Evolutionary conservation across 2,888 invertebrate species (phyloP), one percentile per base, ranked within the genome.

Genomic region (Copidosoma aretas): DNA sequence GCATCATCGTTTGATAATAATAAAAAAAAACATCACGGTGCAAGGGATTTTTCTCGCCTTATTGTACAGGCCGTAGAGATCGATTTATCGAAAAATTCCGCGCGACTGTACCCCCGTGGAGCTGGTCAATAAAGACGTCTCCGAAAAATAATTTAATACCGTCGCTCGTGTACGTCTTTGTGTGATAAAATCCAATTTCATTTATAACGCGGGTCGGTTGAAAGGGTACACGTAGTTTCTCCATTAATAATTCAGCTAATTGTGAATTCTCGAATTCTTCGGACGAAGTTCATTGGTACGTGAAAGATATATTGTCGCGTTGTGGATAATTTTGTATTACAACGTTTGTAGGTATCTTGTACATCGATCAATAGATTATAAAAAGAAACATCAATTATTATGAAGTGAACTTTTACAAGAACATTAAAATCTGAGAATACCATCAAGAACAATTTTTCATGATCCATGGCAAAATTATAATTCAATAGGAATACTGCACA

Each of bases 81-180:
- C 59, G 49, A 46, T 62, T 62, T 43, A 60, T 52, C 25, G 32
- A 46, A 59, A 10, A 39, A 22, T 10, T 41, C 49, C 21, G 39
- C 32, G 21, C 46, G 25, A 19, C 14, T 32, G 32, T 39, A 2
- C 22, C 56, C 60, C 64, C 58, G 52, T 53, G 19, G 61, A 46
- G 58, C 64, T 19, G 22, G 24, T 43, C 51, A 46, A 65, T 65
- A 41, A 69, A 65, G 64, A 61, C 58, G 46, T 61, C 58, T 32
- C 22, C 25, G 41, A 19, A 61, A 69, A 69, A 61, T 61, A 69
- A 69, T 69, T 61, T 58, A 64, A 64, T 49, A 60, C 57, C 51
- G 64, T 39, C 57, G 21, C 64, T 64, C 58, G 56, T 32, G 43
- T 52, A 43, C 22, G 22, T 10, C 51, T 21, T 53, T 57, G 25